Evolutionary conservation across 2,113 vertebrate species (phyloP).

Genomic region (Chamaetylas fuelleborni): DNA sequence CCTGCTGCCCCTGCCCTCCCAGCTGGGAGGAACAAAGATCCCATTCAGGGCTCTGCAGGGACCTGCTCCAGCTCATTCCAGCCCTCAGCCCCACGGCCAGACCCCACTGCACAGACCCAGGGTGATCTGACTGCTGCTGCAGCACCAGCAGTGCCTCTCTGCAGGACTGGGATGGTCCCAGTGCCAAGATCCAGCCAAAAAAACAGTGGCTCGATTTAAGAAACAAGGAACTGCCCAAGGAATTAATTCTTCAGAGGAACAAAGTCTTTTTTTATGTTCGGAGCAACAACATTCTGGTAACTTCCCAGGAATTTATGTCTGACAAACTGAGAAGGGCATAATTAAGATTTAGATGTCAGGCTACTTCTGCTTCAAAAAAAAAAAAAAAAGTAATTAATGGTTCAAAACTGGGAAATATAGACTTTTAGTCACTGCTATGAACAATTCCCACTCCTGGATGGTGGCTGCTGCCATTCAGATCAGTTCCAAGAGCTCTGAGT

Average conservation of each 20-base stretch:
- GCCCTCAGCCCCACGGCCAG: background rate
- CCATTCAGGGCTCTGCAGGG: conserved; percentile 17
- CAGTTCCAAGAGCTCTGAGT: background rate
- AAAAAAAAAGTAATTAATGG: background rate
- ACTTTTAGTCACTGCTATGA: background rate
- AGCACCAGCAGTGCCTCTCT: background rate
- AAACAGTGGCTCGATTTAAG: conserved; percentile 25
- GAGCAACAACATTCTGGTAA: background rate
- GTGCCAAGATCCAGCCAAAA: conserved; percentile 33
- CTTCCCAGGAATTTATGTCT: conserved; percentile 30
- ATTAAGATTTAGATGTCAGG: background rate
- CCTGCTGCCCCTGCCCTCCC: background rate
- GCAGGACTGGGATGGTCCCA: background rate
- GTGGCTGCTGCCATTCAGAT: background rate
- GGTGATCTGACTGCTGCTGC: background rate
- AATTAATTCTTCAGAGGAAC: conserved; percentile 26
- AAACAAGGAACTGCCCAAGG: conserved; percentile 35
- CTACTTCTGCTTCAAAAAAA: background rate
- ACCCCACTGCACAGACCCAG: background rate
- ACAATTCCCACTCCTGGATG: background rate
- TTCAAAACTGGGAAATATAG: background rate
- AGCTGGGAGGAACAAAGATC: conserved; percentile 36
- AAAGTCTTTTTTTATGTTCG: conserved; percentile 55
- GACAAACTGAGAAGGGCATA: background rate
- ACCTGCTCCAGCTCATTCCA: background rate